phyloP scores from a whole-genome alignment of 2,888 invertebrate species.

The Sphaerophoria rueppellii region DNA sequence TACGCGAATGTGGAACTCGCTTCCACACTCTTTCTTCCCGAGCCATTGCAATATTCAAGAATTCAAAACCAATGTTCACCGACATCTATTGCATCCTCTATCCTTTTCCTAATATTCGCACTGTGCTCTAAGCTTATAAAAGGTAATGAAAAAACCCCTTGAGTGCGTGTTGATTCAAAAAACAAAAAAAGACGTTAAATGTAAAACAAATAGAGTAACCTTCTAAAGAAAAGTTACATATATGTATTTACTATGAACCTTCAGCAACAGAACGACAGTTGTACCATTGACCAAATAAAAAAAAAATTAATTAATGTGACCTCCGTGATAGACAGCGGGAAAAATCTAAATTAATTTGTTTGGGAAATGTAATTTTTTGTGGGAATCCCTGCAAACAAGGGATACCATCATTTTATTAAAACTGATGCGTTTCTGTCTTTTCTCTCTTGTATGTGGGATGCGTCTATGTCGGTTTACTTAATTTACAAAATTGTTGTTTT shows the following conservation, averaged over 20 bases:
- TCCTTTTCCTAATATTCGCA: too few relatives aligned
- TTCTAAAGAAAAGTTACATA: too few relatives aligned
- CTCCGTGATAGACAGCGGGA: constrained; percentile 13
- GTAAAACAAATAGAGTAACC: constrained; percentile 12
- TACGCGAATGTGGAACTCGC: too few relatives aligned
- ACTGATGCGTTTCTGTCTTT: not conserved
- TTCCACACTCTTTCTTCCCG: too few relatives aligned
- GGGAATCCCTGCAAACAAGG: not conserved
- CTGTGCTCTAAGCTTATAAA: too few relatives aligned
- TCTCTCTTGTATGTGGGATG: not conserved
- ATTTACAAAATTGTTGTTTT: constrained; percentile 38
- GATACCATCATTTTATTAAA: constrained; percentile 17
- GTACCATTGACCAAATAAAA: constrained; percentile 25
- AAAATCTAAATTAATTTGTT: constrained; percentile 12
- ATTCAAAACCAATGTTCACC: too few relatives aligned
- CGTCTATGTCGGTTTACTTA: not conserved
- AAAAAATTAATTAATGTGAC: constrained; percentile 14
- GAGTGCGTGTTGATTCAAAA: not conserved
- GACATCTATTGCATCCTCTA: too few relatives aligned
- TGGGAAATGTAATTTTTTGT: constrained; percentile 19
- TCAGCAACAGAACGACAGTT: not conserved
- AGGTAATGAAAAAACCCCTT: too few relatives aligned
- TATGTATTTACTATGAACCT: too few relatives aligned
- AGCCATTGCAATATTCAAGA: too few relatives aligned
- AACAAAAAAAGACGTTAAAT: constrained; percentile 13